These are phyloP conservation scores for Augochlorella aurata DNA, from an alignment of 2,888 invertebrate species.

Conservation along the genomic window DNA sequence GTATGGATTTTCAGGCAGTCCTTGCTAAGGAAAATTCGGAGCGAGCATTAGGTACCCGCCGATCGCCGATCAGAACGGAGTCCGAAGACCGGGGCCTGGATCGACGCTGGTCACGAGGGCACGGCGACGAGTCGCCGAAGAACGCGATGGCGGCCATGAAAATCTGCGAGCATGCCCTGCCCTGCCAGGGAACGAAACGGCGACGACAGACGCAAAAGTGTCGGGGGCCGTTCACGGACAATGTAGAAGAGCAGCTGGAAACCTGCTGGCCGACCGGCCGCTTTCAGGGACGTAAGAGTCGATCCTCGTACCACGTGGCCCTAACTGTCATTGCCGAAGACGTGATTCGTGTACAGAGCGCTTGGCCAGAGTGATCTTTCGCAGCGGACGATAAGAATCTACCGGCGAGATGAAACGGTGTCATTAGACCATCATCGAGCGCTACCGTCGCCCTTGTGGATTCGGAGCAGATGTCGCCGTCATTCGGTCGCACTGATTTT, in stretches of 20 bases:
- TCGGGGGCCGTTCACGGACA: conserved; percentile 34
- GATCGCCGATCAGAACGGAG: neutral
- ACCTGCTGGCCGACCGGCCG: conserved; percentile 54
- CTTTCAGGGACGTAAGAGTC: conserved; percentile 51
- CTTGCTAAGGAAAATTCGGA: conserved; percentile 30
- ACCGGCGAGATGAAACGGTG: neutral
- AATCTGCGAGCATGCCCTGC: conserved; percentile 51
- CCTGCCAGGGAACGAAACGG: conserved; percentile 9
- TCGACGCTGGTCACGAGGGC: conserved; percentile 15
- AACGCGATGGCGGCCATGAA: conserved; percentile 43
- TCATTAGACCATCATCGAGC: conserved; percentile 19
- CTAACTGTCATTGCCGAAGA: conserved; percentile 34
- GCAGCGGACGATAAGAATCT: conserved; percentile 33
- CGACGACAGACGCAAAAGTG: conserved; percentile 27
- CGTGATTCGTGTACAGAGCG: conserved; percentile 38
- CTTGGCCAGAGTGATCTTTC: neutral
- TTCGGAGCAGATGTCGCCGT: conserved; percentile 27
- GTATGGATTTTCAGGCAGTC: conserved; percentile 51
- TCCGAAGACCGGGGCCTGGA: neutral
- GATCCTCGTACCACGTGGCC: conserved; percentile 53
- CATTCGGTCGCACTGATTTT: neutral
- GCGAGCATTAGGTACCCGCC: neutral
- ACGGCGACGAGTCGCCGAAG: conserved; percentile 1
- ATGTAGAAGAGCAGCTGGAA: conserved; percentile 59
- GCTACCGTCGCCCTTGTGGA: conserved; percentile 16